Evolutionary conservation across 2,797 vertebrate genomes (phyloP), one percentile per base, ranked within the genome.

Genomic region (Astyanax mexicanus): DNA sequence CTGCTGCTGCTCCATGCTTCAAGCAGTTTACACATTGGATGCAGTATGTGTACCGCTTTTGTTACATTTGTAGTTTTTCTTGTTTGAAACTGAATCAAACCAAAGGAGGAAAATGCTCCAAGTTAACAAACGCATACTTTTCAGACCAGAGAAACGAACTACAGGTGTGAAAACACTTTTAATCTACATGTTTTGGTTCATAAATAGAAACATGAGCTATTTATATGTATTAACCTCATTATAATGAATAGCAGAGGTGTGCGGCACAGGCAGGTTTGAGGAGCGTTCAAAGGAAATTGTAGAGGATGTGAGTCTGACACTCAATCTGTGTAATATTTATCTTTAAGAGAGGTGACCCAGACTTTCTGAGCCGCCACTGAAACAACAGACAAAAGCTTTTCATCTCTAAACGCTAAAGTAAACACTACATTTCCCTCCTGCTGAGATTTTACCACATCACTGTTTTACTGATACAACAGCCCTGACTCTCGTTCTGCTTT

Each of bases 311-410:
- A 69, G 27, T 4, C 42, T 44, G 68, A 75, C 44, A 67, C 69
- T 38, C 38, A 44, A 19, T 40, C 67, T 69, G 52, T 40, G 15
- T 47, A 47, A 21, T 42, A 70, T 78, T 57, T 81, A 32, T 72
- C 66, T 75, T 55, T 65, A 32, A 13, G 60, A 72, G 51, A 62
- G 74, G 52, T 54, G 47, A 78, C 71, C 58, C 45, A 29, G 29
- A 77, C 58, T 52, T 29, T 74, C 42, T 52, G 38, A 17, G 15
- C 61, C 29, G 9, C 38, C 44, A 45, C 17, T 32, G 45, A 74
- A 29, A 74, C 64, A 42, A 61, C 49, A 80, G 75, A 72, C 82
- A 82, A 73, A 74, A 12, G 40, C 44, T 37, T 73, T 38, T 58
- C 52, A 64, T 70, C 29, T 38, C 23, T 9, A 62, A 23, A 42